These are phyloP conservation scores for Leptopilina clavipes DNA, from an alignment of 1,140 invertebrate genomes.

Conservation along the genomic window DNA sequence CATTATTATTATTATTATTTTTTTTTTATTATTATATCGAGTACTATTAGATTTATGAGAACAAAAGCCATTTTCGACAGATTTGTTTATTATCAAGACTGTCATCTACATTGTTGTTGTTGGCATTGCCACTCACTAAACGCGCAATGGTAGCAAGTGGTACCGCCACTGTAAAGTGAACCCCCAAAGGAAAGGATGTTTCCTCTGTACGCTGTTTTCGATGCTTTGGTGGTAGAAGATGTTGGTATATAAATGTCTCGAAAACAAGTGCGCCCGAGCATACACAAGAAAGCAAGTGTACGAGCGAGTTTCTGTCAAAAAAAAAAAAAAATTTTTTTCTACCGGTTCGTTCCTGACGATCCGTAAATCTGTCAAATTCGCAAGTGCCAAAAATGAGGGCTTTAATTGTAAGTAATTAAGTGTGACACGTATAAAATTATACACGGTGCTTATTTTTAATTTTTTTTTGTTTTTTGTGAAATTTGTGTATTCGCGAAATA, in stretches of 20 bases:
- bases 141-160: background rate
- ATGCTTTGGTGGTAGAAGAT: conserved; percentile 42
- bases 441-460: background rate
- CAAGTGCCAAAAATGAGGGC: conserved; percentile 53
- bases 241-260: conserved; percentile 60
- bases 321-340: background rate
- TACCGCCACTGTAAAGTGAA: conserved; percentile 34
- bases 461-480: too few species aligned
- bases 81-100: background rate
- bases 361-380: conserved; percentile 35
- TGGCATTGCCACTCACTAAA: background rate
- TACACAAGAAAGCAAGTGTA: conserved; percentile 59
- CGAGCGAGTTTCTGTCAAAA: conserved; percentile 51
- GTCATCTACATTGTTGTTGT: conserved; percentile 1
- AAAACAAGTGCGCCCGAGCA: conserved; percentile 56
- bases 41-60: background rate
- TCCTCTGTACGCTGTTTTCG: conserved; percentile 49
- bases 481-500: too few species aligned
- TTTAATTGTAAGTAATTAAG: conserved; percentile 56
- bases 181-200: conserved; percentile 53
- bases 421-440: conserved; percentile 4
- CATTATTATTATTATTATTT: too few species aligned
- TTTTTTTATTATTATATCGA: too few species aligned
- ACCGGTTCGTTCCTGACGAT: conserved; percentile 44
- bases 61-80: background rate